Base-by-base conservation (phyloP, 92 coral and sea anemone species). In the Phenganax marumi region DNA sequence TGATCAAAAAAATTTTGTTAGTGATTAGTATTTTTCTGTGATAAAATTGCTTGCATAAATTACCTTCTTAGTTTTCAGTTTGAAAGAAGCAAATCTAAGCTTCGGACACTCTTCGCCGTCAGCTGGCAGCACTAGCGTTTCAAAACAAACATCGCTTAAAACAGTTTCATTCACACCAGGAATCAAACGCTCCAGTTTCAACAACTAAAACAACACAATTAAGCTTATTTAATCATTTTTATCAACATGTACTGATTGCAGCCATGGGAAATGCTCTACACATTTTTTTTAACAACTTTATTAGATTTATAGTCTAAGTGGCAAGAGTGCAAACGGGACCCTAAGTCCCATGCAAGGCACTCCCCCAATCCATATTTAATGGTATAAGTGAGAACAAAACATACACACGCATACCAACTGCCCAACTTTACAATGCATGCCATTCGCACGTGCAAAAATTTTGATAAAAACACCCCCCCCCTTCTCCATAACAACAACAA, bases 91-190 rank as follows among this genome's bases (percentile, higher is more conserved):
- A 81, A 95, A 95, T 65, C 73, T 84, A 9, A 95, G 86, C 81
- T 91, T 95, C 23, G 98, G 97, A 62, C 77, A 84, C 52, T 82
- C 81, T 47, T 89, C 86, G 47, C 90, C 92, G 11, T 88, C 87
- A 5, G 86, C 92, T 46, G 98, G 93, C 58, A 91, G 83, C 9
- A 87, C 85, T 5, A 96, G 86, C 0, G 96, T 75, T 0, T 97
- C 96, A 88, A 96, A 96, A 70, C 93, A 87, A 62, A 96, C 99
- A 73, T 96, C 99, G 53, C 92, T 86, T 73, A 96, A 81, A 19
- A 89, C 84, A 11, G 91, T 84, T 80, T 86, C 97, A 57, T 93
- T 91, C 16, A 91, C 96, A 57, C 94, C 91, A 0, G 89, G 87
- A 21, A 92, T 89, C 0, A 90, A 73, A 0, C 93, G 87, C 62